These are phyloP conservation scores for Pseudorectes ferrugineus DNA, from an alignment of 2,113 vertebrate genomes.

Conservation along the genomic window DNA sequence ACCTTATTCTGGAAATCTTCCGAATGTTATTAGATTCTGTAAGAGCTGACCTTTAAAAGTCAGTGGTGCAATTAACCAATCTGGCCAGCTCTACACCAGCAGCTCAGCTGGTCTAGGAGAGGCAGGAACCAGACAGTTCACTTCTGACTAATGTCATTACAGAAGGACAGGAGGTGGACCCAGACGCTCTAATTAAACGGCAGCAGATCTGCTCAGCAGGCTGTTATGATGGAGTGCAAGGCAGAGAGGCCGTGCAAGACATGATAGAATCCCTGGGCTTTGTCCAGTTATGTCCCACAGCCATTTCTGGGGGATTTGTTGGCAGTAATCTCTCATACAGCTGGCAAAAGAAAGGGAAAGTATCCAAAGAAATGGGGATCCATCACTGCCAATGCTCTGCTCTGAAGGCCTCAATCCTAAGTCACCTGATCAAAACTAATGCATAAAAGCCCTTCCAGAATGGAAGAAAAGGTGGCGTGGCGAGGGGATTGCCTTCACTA, in stretches of 20 bases:
- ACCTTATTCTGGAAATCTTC: background rate
- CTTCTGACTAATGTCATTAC: conserved; percentile 33
- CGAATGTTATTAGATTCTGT: background rate
- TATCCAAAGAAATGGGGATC: background rate
- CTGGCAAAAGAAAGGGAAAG: background rate
- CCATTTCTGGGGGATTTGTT: background rate
- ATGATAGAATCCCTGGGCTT: background rate
- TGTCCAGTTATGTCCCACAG: background rate
- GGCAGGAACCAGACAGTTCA: conserved; percentile 36
- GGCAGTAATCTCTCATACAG: background rate
- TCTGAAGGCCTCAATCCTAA: background rate
- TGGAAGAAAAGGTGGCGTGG: background rate
- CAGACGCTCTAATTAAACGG: conserved; percentile 10
- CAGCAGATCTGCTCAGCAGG: conserved; percentile 11
- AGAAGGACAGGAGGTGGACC: background rate
- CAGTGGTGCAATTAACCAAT: background rate
- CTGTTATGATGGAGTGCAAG: background rate
- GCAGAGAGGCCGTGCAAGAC: background rate
- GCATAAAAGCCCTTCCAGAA: background rate
- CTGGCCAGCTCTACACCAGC: background rate
- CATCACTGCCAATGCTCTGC: background rate
- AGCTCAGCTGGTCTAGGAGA: background rate
- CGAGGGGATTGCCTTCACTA: background rate
- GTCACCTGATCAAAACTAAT: background rate
- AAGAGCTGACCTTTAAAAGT: conserved; percentile 54